Base-by-base conservation (phyloP, 2,113 vertebrate species). In the Hippocampus comes region DNA sequence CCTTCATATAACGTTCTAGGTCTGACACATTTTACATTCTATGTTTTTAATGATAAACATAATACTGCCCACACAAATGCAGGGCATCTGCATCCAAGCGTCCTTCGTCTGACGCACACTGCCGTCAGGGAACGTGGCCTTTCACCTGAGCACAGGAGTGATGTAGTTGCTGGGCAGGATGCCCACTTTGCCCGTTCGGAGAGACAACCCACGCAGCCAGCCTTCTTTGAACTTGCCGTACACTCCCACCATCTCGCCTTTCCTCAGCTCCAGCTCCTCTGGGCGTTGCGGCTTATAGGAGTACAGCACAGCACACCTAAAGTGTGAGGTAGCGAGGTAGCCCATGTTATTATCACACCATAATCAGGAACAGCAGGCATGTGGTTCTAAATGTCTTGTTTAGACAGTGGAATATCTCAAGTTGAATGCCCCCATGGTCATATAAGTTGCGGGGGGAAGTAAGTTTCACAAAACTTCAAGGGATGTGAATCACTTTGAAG, bases 201-300 rank as follows among this genome's bases (percentile, higher is more conserved):
- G 90, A 2, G 96, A 97, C 78, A 96, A 83, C 55, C 96, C 97
- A 76, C 92, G 92, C 74, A 98, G 90, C 97, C 97, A 97, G 51
- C 95, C 97, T 0, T 98, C 95, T 0, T 95, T 94, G 70, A 93
- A 90, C 74, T 92, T 95, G 68, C 96, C 96, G 1, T 97, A 94
- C 20, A 99, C 92, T 4, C 94, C 95, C 75, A 99, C 72, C 76
- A 96, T 96, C 89, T 98, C 97, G 76, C 96, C 96, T 84, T 93
- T 96, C 80, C 93, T 93, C 79, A 99, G 89, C 84, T 95, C 95
- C 85, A 98, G 91, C 88, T 99, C 96, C 0, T 97, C 94, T 0
- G 93, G 90, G 1, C 92, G 92, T 0, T 92, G 92, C 0, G 95
- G 91, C 25, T 79, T 69, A 67, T 96, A 96, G 71, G 95, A 89